Percentiles rank a stretch among this genome's conserved stretches.
Conservation (phyloP, 1,140 invertebrate genomes). For the Eumeta japonica region DNA sequence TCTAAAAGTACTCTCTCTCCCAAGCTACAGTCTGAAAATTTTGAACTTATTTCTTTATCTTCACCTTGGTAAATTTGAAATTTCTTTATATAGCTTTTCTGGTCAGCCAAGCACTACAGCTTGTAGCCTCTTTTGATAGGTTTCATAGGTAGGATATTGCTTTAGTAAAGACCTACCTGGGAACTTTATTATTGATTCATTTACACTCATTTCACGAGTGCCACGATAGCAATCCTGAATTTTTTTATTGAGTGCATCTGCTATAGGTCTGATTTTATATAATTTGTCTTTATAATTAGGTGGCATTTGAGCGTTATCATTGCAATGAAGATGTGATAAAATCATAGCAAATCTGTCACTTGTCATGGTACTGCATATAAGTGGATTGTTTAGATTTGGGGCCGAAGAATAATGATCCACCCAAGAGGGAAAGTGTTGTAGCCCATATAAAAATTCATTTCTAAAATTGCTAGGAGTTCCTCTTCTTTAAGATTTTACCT, state of each 20-base stretch:
- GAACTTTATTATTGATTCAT: constrained; percentile 38
- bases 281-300: constrained; percentile 19
- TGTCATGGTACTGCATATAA: constrained; percentile 19
- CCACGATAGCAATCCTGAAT: constrained; percentile 17
- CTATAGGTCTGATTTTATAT: constrained; percentile 19
- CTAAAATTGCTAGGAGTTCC: constrained; percentile 25
- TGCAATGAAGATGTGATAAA: constrained; percentile 23
- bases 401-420: constrained; percentile 19
- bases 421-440: constrained; percentile 19
- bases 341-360: constrained; percentile 21
- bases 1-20: constrained; percentile 30
- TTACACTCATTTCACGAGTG: constrained; percentile 20
- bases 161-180: constrained; percentile 35
- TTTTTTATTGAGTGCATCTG: constrained; percentile 22
- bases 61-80: constrained; percentile 50
- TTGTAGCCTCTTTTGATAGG: constrained; percentile 52
- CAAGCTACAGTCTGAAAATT: constrained; percentile 25
- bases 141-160: constrained; percentile 50
- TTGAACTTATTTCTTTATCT: constrained; percentile 19
- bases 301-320: constrained; percentile 18
- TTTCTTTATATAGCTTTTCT: constrained; percentile 37
- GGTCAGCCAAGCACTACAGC: constrained; percentile 33
- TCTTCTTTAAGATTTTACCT: constrained; percentile 25
- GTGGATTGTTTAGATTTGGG: constrained; percentile 20
- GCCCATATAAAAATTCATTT: constrained; percentile 27